Base-by-base conservation (phyloP, 2,888 invertebrate species). In the Baronia brevicornis region DNA sequence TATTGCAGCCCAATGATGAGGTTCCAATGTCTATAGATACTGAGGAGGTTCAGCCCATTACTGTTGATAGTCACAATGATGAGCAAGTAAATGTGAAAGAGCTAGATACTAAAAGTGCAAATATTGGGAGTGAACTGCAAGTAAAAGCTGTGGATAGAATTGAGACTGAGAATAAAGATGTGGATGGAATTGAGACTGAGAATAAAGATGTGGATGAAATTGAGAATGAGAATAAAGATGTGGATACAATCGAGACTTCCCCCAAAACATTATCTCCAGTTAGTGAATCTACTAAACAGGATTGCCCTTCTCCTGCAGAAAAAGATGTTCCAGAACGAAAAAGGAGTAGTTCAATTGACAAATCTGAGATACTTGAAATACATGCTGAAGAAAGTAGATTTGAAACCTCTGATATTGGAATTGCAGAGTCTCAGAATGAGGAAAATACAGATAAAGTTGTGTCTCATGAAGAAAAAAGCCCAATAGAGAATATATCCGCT, bases 331-430 rank as follows among this genome's bases (percentile, higher is more conserved):
- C 66, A 47, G 51, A 51, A 28, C 41, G 51, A n/a, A 48, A 60
- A 37, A 56, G 62, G 36, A 69, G 69, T 38, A 44, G 49, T 21
- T 67, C 68, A 26, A 48, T 63, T 30, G 79, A 79, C 29, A 74
- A 74, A 46, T 75, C 72, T 5, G 79, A 78, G 54, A 56, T 75
- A 38, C 48, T 78, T 33, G 77, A 75, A 50, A 41, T 77, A 38
- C 79, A 80, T 46, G 61, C 66, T 22, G 77, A 79, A 9, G 75
- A 77, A 18, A 72, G 55, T 36, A 71, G 65, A 49, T 61, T 56
- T 51, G 77, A 75, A 39, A 57, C 59, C 36, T 61, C 60, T 35
- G 70, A 74, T 32, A 51, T 56, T 41, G 64, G 62, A 42, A 48
- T 48, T n/a, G 51, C 39, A 27, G 65, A 72, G 40, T 38, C 53